Evolutionary conservation across 2,797 vertebrate genomes (phyloP).

Genomic region (Nothura maculosa): DNA sequence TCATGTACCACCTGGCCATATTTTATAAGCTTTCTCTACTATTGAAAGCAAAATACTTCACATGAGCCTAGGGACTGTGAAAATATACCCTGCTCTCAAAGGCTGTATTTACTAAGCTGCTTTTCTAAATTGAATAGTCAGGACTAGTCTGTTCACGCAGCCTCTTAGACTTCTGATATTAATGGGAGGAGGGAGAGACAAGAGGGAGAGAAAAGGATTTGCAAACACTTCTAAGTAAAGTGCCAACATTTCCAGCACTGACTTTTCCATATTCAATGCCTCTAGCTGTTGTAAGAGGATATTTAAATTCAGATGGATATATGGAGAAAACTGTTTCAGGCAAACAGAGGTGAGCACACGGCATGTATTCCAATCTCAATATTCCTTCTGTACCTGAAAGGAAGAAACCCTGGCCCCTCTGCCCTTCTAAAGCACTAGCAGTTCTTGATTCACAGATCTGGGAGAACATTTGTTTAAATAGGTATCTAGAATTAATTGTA

Average conservation of each 20-base stretch:
- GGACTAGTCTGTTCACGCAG: neutral
- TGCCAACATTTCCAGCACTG: neutral
- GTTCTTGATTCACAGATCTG: neutral
- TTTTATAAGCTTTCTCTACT: neutral
- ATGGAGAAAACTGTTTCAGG: neutral
- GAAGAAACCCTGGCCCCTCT: neutral
- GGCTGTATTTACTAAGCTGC: neutral
- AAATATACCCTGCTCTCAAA: neutral
- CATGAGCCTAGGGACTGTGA: neutral
- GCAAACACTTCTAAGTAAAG: neutral
- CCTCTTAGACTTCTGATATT: neutral
- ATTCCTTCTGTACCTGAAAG: neutral
- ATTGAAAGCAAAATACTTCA: neutral
- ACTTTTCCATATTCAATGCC: neutral
- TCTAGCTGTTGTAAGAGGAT: neutral
- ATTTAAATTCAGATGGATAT: neutral
- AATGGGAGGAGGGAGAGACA: neutral
- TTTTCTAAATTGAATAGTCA: neutral
- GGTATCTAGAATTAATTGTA: neutral
- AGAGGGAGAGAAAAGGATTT: neutral
- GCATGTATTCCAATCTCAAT: neutral
- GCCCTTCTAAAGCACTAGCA: neutral
- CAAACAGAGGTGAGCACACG: neutral
- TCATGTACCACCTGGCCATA: neutral
- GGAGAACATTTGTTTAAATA: neutral